Evolutionary conservation across 2,113 vertebrate genomes (phyloP).

Genomic region (Pangasianodon hypophthalmus): DNA sequence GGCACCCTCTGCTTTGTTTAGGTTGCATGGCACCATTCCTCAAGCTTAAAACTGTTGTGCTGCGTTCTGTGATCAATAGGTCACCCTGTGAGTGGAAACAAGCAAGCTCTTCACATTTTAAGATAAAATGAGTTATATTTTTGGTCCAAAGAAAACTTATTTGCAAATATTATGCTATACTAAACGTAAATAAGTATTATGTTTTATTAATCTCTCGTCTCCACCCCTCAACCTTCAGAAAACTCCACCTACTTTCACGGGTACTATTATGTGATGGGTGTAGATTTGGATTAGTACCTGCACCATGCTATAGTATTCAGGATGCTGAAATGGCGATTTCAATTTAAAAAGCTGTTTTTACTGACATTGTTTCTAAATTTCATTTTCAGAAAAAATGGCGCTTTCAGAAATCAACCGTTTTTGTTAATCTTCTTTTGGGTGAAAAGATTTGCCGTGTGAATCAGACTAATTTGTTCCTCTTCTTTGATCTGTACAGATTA

Average conservation of each 20-base stretch:
- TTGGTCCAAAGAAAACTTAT: background rate
- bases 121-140: background rate
- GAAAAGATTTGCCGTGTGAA: constrained; percentile 33
- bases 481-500: constrained; percentile 42
- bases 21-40: background rate
- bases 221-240: background rate
- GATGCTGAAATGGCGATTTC: background rate
- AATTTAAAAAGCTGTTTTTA: background rate
- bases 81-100: background rate
- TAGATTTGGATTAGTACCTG: background rate
- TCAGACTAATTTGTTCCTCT: constrained; percentile 38
- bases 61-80: too few relatives aligned
- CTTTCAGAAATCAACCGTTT: background rate
- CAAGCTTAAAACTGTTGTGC: too few relatives aligned
- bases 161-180: background rate
- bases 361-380: background rate
- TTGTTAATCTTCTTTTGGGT: background rate
- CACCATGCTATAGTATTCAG: background rate
- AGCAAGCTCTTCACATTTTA: too few relatives aligned
- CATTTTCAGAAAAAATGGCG: background rate
- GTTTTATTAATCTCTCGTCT: background rate
- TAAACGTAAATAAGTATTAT: background rate
- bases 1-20: background rate
- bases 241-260: background rate
- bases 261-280: background rate